Conservation (phyloP, 2,797 vertebrate species). For the Poecile montanus region DNA sequence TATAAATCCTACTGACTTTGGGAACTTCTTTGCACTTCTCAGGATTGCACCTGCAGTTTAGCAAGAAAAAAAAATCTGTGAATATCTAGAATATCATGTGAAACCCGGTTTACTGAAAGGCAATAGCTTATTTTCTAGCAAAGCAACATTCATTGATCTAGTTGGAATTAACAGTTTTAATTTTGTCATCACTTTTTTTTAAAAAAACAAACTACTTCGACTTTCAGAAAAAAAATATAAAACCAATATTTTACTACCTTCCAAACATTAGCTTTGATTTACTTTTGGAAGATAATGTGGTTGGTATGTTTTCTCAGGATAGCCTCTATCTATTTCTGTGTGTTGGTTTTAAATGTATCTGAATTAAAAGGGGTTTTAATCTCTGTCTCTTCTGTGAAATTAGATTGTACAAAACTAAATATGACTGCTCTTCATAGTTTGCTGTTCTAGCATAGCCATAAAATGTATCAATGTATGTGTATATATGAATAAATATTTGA, state of each 20-base stretch:
- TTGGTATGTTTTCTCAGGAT: conserved; percentile 64
- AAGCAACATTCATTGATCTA: neutral
- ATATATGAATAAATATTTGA: conserved; percentile 66
- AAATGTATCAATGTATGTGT: conserved; percentile 63
- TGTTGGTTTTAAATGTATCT: conserved; percentile 52
- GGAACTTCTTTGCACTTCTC: conserved; percentile 18
- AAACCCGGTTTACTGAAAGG: neutral
- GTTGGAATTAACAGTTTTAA: neutral
- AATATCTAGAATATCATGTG: neutral
- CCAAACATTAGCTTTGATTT: conserved; percentile 8
- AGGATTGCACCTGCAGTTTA: conserved; percentile 16
- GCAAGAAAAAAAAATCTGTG: neutral
- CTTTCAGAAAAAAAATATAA: neutral
- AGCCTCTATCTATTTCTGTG: conserved; percentile 55
- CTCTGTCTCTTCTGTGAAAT: conserved; percentile 67
- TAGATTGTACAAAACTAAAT: conserved; percentile 65
- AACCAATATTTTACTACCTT: conserved; percentile 12
- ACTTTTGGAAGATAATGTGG: neutral
- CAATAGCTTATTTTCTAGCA: conserved; percentile 16
- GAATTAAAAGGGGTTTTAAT: conserved; percentile 39
- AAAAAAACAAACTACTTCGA: neutral
- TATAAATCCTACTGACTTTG: neutral
- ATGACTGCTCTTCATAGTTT: conserved; percentile 62
- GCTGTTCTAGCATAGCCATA: conserved; percentile 71
- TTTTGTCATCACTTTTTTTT: neutral